phyloP scores from a whole-genome alignment of 2,888 invertebrate genomes.

The Cacoxenus indagator region DNA sequence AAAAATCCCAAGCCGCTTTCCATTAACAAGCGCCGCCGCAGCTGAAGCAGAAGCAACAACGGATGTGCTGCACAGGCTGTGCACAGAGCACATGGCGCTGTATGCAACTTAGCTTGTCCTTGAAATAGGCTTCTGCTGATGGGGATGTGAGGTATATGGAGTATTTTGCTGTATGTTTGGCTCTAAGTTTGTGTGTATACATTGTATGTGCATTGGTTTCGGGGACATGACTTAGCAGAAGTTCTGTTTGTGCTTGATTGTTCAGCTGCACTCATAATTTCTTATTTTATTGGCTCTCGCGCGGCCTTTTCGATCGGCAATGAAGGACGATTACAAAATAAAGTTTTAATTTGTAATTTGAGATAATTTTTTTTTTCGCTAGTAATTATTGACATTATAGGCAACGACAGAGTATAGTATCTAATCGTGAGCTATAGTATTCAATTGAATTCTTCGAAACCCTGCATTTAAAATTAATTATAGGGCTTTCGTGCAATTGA shows the following conservation, averaged over 20 bases:
- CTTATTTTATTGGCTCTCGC: not conserved
- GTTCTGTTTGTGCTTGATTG: slow-evolving; percentile 7
- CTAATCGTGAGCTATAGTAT: too few relatives aligned
- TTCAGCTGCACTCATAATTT: slow-evolving; percentile 6
- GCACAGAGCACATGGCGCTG: slow-evolving; percentile 17
- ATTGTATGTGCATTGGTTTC: not conserved
- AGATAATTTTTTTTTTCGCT: too few relatives aligned
- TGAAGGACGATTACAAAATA: too few relatives aligned
- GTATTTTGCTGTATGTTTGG: not conserved
- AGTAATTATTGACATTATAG: too few relatives aligned
- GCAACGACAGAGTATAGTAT: too few relatives aligned
- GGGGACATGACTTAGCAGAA: not conserved
- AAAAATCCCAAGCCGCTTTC: not conserved
- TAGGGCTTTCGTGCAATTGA: too few relatives aligned
- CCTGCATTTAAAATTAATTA: too few relatives aligned
- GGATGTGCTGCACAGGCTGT: not conserved
- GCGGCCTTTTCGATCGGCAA: too few relatives aligned
- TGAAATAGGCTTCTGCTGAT: slow-evolving; percentile 24
- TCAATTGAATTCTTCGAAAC: too few relatives aligned
- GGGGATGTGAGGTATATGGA: not conserved
- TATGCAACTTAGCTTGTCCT: slow-evolving; percentile 31
- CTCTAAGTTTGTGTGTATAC: not conserved
- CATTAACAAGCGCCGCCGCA: not conserved
- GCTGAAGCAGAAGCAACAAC: not conserved
- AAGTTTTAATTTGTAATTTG: too few relatives aligned